These are phyloP conservation scores for Numenius phaeopus DNA, from an alignment of 2,797 vertebrate species.

Conservation along the genomic window DNA sequence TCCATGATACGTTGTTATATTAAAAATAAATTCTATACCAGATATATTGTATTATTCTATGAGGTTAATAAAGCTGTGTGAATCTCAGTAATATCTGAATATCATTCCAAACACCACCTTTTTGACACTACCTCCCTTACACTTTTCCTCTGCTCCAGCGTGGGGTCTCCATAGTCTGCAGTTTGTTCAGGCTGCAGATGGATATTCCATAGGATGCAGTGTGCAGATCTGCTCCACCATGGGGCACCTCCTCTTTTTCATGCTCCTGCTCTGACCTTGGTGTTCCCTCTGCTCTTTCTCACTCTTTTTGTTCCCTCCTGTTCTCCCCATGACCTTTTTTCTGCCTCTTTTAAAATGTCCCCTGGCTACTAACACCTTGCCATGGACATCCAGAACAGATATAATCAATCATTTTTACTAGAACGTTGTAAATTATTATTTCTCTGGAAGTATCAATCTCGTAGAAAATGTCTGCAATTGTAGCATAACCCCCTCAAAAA, in stretches of 20 bases:
- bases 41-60: not conserved
- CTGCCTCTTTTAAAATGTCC: accelerated
- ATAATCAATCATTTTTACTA: not conserved
- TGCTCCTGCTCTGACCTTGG: not conserved
- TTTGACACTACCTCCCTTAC: not conserved
- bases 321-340: not conserved
- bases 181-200: not conserved
- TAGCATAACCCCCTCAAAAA: not conserved
- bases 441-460: not conserved
- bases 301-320: not conserved
- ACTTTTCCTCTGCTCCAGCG: not conserved
- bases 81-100: not conserved
- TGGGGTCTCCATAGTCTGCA: not conserved
- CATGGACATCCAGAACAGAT: not conserved
- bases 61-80: not conserved
- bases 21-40: not conserved
- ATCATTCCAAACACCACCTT: not conserved
- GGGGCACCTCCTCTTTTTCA: not conserved
- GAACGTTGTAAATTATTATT: not conserved
- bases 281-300: not conserved
- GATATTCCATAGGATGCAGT: not conserved
- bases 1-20: not conserved
- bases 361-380: accelerated
- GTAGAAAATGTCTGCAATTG: not conserved
- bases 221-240: not conserved